These are phyloP conservation scores for Camponotus vicinus DNA, from an alignment of 1,140 invertebrate species.

Conservation along the genomic window DNA sequence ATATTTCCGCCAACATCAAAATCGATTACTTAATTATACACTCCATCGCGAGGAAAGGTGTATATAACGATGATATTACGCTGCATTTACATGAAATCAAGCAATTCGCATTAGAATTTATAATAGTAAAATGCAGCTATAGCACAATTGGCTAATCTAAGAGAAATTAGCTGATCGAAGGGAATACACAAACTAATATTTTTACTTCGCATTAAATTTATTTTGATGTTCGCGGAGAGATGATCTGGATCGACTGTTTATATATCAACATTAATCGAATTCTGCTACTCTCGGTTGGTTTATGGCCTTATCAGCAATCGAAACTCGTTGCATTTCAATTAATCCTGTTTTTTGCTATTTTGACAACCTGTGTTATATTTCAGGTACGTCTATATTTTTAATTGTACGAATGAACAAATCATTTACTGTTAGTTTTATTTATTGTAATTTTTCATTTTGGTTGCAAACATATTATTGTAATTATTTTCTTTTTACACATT, in stretches of 20 bases:
- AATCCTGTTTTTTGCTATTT: background rate
- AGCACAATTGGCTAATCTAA: background rate
- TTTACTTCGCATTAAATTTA: background rate
- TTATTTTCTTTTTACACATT: no score
- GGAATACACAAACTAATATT: background rate
- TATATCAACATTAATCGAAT: background rate
- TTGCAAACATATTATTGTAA: no score
- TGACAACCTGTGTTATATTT: background rate
- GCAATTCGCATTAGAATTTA: background rate
- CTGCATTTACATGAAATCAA: background rate
- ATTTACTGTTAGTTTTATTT: background rate
- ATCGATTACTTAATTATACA: background rate
- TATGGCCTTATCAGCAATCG: constrained; percentile 24
- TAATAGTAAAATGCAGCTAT: background rate
- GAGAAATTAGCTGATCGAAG: background rate
- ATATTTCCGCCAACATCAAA: background rate
- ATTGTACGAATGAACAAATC: background rate
- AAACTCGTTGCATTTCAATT: background rate
- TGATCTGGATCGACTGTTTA: background rate
- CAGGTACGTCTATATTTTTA: constrained; percentile 4
- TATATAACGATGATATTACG: background rate
- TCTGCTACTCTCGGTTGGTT: background rate
- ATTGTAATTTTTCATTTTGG: background rate
- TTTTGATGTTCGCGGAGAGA: background rate
- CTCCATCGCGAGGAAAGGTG: background rate